A percentile compares a stretch with the other conserved stretches of the same genome.
These are phyloP conservation scores for Parasteatoda lunata DNA, from an alignment of 2,888 invertebrate species.

Conservation along the genomic window DNA sequence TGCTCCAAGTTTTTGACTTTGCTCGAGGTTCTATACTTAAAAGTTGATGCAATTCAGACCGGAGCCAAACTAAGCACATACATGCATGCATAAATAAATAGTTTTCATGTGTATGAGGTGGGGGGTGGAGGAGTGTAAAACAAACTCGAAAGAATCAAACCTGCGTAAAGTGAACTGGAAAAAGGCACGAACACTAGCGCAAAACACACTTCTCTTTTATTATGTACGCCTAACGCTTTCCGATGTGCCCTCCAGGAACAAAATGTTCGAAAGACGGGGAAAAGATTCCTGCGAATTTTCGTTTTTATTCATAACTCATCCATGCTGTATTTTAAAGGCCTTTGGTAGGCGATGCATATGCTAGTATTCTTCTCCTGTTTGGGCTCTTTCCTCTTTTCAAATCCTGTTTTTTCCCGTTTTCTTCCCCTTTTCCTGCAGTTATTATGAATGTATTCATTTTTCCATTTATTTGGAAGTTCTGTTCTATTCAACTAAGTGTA, in stretches of 20 bases:
- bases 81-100: conserved; percentile 2
- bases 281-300: conserved; percentile 20
- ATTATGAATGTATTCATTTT: conserved; percentile 18
- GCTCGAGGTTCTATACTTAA: no score
- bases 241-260: conserved; percentile 53
- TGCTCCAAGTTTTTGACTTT: no score
- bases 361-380: conserved; percentile 8
- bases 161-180: conserved; percentile 55
- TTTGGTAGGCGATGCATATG: conserved; percentile 10
- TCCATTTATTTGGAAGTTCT: background rate
- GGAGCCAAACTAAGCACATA: background rate
- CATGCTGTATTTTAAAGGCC: background rate
- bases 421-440: conserved; percentile 40
- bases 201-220: conserved; percentile 31
- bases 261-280: conserved; percentile 25
- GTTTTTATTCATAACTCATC: conserved; percentile 42
- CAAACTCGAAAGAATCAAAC: conserved; percentile 48
- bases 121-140: conserved; percentile 3
- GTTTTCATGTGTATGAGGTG: background rate
- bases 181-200: conserved; percentile 55
- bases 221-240: conserved; percentile 63
- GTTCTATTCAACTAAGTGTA: conserved; percentile 66
- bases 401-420: conserved; percentile 20
- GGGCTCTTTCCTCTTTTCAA: background rate
- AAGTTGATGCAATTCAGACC: no score